A percentile compares a stretch with the other conserved stretches of the same genome.
Evolutionary conservation across 2,113 vertebrate genomes (phyloP).

Genomic region (Sapayoa aenigma): DNA sequence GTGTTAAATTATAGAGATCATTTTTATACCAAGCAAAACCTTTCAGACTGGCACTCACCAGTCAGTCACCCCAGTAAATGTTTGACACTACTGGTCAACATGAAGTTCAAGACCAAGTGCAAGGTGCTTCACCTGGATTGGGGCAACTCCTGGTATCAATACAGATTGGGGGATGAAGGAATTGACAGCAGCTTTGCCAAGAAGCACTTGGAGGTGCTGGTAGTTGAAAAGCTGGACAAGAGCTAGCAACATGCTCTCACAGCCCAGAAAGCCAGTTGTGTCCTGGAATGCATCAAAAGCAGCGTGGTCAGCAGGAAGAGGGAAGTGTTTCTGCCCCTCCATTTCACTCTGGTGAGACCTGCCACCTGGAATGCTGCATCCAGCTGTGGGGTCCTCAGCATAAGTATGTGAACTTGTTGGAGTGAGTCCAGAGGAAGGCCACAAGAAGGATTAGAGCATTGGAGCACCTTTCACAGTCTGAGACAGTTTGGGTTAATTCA

Average conservation of each 20-base stretch:
- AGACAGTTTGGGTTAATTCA: not conserved
- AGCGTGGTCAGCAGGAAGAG: rapidly evolving
- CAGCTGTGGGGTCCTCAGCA: not conserved
- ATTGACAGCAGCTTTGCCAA: not conserved
- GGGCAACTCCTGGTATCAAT: not conserved
- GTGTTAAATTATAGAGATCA: not conserved
- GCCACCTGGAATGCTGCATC: not conserved
- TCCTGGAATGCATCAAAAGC: not conserved
- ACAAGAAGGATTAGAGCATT: not conserved
- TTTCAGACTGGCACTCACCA: not conserved
- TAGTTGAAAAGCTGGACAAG: not conserved
- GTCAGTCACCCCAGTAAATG: not conserved
- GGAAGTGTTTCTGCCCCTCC: not conserved
- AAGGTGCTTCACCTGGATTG: not conserved
- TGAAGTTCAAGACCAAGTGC: not conserved
- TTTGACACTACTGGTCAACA: not conserved
- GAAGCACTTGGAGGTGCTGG: not conserved
- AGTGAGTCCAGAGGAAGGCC: not conserved
- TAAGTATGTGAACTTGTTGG: not conserved
- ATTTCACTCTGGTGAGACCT: not conserved
- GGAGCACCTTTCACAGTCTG: not conserved
- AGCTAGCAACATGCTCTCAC: rapidly evolving
- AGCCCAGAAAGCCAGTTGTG: rapidly evolving
- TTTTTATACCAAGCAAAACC: not conserved
- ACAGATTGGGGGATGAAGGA: not conserved